Evolutionary conservation across 2,797 vertebrate genomes (phyloP).

Genomic region (Molossus alvarezi): DNA sequence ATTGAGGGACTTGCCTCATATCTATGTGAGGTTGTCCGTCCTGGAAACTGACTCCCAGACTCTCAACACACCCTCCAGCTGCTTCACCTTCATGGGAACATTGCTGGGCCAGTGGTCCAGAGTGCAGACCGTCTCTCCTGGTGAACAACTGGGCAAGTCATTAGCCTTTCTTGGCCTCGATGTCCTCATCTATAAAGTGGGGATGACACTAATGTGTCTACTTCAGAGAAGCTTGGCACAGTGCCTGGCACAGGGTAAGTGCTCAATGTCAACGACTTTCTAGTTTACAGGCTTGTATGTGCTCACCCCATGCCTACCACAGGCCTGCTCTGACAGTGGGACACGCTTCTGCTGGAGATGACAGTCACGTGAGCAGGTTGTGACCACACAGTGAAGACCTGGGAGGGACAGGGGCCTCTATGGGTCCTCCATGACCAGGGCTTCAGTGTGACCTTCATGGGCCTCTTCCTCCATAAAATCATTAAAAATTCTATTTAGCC

Average conservation of each 20-base stretch:
- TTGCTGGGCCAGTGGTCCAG: not conserved
- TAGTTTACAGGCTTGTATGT: not conserved
- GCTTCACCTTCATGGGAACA: not conserved
- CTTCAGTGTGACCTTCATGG: not conserved
- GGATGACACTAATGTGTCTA: no score
- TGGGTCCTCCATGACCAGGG: not conserved
- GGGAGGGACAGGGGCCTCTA: not conserved
- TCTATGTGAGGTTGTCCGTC: not conserved
- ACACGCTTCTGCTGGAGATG: not conserved
- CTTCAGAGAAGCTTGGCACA: not conserved
- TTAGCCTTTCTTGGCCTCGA: not conserved
- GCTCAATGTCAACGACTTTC: not conserved
- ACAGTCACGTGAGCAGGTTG: not conserved
- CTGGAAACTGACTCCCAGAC: not conserved
- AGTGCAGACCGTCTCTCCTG: not conserved
- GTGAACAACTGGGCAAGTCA: not conserved
- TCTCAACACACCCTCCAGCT: not conserved
- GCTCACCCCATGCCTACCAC: not conserved
- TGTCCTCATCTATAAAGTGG: not conserved
- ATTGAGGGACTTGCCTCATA: not conserved
- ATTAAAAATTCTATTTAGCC: not conserved
- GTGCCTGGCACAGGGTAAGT: not conserved
- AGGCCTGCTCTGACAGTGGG: not conserved
- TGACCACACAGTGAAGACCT: not conserved
- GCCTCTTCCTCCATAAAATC: not conserved